Conservation (phyloP, 30 jellyfish, hydroid and myxozoan species). For the Catostylus mosaicus region DNA sequence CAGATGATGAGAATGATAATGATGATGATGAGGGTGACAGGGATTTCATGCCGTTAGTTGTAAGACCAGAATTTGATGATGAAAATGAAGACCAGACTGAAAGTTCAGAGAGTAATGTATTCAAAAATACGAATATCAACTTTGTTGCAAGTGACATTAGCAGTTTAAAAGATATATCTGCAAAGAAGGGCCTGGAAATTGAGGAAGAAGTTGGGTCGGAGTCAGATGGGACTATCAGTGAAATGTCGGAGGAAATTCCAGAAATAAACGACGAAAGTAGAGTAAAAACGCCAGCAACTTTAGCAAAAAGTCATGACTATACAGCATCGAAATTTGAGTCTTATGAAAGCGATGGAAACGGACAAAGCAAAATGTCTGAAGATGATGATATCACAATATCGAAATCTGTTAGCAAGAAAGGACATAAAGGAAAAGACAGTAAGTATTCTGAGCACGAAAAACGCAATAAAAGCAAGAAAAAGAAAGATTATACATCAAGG, state of each 20-base stretch:
- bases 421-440: background rate
- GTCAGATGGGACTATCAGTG: slow-evolving; percentile 11
- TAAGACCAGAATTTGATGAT: slow-evolving; percentile 38
- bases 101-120: slow-evolving; percentile 32
- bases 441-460: background rate
- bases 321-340: slow-evolving; percentile 62
- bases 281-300: slow-evolving; percentile 48
- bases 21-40: slow-evolving; percentile 33
- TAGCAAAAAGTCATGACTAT: slow-evolving; percentile 47
- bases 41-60: slow-evolving; percentile 74
- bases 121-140: slow-evolving; percentile 31
- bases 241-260: slow-evolving; percentile 52
- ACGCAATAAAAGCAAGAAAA: background rate
- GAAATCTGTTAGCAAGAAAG: background rate
- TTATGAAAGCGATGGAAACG: slow-evolving; percentile 24
- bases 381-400: background rate
- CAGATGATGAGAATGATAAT: slow-evolving; percentile 29
- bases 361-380: background rate
- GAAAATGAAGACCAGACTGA: background rate
- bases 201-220: background rate
- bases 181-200: background rate
- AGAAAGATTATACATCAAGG: no score
- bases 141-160: slow-evolving; percentile 44
- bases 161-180: background rate
- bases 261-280: slow-evolving; percentile 44